Evolutionary conservation across 1,140 invertebrate genomes (phyloP).

Genomic region (Sitobion miscanthi): DNA sequence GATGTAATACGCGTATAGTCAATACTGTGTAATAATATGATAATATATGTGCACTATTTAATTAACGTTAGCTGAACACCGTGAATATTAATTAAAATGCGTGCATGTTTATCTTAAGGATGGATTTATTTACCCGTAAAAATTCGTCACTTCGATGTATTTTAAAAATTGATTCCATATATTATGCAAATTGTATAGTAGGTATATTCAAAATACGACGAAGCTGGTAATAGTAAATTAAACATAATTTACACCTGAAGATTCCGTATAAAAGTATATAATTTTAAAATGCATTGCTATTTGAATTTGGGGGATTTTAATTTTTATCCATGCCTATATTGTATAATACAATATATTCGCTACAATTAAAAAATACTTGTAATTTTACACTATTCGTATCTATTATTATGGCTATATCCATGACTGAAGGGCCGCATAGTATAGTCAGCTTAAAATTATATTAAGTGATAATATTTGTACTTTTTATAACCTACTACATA

Average conservation of each 20-base stretch:
- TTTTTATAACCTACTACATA: too few relatives aligned
- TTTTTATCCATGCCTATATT: neutral
- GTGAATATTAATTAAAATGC: constrained; percentile 28
- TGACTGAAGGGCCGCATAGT: too few relatives aligned
- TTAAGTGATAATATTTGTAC: too few relatives aligned
- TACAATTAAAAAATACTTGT: too few relatives aligned
- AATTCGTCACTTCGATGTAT: neutral
- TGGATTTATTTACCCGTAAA: neutral
- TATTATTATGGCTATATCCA: too few relatives aligned
- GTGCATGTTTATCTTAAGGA: neutral
- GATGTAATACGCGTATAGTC: neutral
- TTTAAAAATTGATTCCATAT: neutral
- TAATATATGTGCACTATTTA: neutral
- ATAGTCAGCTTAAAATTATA: too few relatives aligned
- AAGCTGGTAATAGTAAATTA: neutral
- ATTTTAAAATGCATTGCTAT: neutral
- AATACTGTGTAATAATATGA: neutral
- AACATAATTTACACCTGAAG: neutral
- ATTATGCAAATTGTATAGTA: neutral
- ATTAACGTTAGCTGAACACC: constrained; percentile 12
- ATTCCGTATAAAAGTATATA: neutral
- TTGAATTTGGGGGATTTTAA: neutral
- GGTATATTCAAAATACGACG: neutral
- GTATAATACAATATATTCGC: too few relatives aligned
- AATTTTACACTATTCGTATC: too few relatives aligned